Evolutionary conservation across 1,140 invertebrate species (phyloP), one percentile per base, ranked within the genome.

Genomic region (Ceratoteleas bidentatus): DNA sequence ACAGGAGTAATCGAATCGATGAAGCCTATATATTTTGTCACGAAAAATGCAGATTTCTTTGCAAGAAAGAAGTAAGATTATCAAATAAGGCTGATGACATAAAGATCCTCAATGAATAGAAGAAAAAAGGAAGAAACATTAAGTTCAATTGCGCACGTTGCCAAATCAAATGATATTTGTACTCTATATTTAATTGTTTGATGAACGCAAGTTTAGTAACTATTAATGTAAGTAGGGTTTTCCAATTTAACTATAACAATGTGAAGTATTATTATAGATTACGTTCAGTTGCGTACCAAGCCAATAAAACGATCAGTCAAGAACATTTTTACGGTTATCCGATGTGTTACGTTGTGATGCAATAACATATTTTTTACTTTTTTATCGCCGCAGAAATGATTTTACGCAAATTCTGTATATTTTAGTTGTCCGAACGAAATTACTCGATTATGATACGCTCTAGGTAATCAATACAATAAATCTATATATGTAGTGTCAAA

Each of bases 211-310:
- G 61, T 61, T 73, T 60, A 84, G 62, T 84, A 77, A 68, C 52
- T 79, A 83, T 54, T 87, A 87, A 78, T 54, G 58, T 88, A 88
- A 86, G 85, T 89, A 89, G 87, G 87, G 85, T 88, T 87, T 89
- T 88, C 84, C 86, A 89, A 88, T 87, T 88, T 77, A 85, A 68
- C 49, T 65, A 77, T 85, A 86, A 87, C 81, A 88, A 85, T 85
- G 86, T 86, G 84, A 83, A 89, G 87, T 89, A 89, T 88, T 89
- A 89, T 79, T 80, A 73, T 64, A 64, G 56, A 47, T 73, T 49
- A 64, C 33, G 49, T 56, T 56, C 47, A 49, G 36, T 57, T 73
- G 57, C 47, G 38, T 54, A 16, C 33, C 57, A 70, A 6, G 36
- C 38, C 36, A 14, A 72, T 60, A 43, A 72, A 54, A 24, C 24